Percentiles rank a stretch among this genome's conserved stretches.
These are phyloP conservation scores for Glaucopsyche alexis DNA, from an alignment of 2,888 invertebrate genomes.

Conservation along the genomic window DNA sequence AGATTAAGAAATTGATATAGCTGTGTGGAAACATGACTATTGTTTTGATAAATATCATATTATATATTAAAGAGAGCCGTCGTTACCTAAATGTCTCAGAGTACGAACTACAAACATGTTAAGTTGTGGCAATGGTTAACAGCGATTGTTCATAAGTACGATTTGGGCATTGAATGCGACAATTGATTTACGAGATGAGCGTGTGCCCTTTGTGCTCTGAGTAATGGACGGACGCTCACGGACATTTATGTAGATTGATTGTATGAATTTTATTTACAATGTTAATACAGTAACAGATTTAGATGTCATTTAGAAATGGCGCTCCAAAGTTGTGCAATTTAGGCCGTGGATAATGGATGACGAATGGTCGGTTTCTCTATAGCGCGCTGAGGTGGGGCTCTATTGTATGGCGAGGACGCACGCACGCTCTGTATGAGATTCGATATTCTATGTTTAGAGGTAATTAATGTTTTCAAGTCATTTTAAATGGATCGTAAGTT, in stretches of 20 bases:
- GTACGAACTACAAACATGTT: background rate
- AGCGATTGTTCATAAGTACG: constrained; percentile 67
- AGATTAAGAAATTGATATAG: background rate
- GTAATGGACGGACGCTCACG: constrained; percentile 80
- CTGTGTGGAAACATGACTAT: background rate
- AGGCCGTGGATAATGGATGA: constrained; percentile 80
- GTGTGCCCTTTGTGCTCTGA: constrained; percentile 80
- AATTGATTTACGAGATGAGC: constrained; percentile 79
- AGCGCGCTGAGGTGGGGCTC: constrained; percentile 71
- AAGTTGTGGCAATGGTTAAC: constrained; percentile 40
- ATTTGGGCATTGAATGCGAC: constrained; percentile 74
- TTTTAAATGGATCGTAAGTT: background rate
- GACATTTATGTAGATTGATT: constrained; percentile 81
- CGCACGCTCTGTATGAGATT: background rate
- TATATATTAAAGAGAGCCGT: too few species aligned
- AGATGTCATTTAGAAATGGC: constrained; percentile 81
- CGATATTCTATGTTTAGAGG: background rate
- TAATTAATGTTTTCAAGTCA: background rate
- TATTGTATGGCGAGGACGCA: constrained; percentile 47
- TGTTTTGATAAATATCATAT: background rate
- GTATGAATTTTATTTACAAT: constrained; percentile 81
- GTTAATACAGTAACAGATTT: constrained; percentile 81
- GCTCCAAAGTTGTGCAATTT: constrained; percentile 80
- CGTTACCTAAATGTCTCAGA: background rate
- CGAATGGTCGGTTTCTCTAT: constrained; percentile 72